A percentile compares a stretch with the other conserved stretches of the same genome.
phyloP scores from a whole-genome alignment of 2,113 vertebrate genomes.

The Shinisaurus crocodilurus region DNA sequence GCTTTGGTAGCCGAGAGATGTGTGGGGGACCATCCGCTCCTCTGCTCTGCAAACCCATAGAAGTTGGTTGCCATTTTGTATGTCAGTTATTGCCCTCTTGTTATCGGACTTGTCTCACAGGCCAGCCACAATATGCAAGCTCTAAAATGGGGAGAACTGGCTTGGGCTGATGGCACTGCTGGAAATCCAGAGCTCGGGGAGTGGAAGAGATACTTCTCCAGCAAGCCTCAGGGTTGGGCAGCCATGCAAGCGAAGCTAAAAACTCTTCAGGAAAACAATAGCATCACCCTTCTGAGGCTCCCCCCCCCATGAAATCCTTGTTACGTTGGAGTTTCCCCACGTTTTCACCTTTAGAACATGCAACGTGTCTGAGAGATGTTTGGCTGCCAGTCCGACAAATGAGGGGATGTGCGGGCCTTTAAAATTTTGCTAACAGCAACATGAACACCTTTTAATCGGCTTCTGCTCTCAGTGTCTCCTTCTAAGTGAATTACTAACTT shows the following conservation, averaged over 20 bases:
- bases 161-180: not conserved
- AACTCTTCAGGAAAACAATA: not conserved
- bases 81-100: not conserved
- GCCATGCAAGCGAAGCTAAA: not conserved
- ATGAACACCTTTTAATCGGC: constrained; percentile 44
- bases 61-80: not conserved
- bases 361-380: not conserved
- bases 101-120: not conserved
- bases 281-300: not conserved
- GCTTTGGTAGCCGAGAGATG: not conserved
- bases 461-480: constrained; percentile 1
- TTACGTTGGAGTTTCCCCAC: not conserved
- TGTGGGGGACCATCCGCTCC: not conserved
- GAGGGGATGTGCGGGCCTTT: constrained; percentile 32
- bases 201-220: not conserved
- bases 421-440: constrained; percentile 33
- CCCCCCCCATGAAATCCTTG: not conserved
- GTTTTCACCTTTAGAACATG: not conserved
- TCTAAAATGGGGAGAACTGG: not conserved
- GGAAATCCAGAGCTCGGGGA: not conserved
- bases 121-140: not conserved
- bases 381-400: constrained; percentile 10
- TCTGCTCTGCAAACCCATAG: not conserved
- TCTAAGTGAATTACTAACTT: constrained; percentile 28
- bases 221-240: not conserved